A percentile compares a stretch with the other conserved stretches of the same genome.
These are phyloP conservation scores for Geothlypis trichas DNA, from an alignment of 2,113 vertebrate genomes.

Conservation along the genomic window DNA sequence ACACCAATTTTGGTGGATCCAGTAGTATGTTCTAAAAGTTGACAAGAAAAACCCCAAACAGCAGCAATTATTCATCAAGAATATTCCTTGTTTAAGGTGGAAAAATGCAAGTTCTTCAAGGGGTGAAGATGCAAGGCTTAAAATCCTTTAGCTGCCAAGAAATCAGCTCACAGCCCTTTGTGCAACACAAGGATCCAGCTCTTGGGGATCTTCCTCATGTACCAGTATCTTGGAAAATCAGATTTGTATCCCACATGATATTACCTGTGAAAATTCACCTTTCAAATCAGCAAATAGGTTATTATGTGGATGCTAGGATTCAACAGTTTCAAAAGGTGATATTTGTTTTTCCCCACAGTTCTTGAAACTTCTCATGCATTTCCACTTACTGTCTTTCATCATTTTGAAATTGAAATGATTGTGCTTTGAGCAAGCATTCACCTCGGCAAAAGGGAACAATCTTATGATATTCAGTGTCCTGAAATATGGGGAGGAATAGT, in stretches of 20 bases:
- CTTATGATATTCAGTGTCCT: conserved; percentile 40
- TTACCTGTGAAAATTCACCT: background rate
- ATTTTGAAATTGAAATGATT: conserved; percentile 63
- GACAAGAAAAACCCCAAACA: background rate
- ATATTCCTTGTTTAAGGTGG: background rate
- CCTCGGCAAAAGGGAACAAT: conserved; percentile 28
- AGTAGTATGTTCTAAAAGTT: background rate
- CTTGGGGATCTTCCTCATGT: background rate
- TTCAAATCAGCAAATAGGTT: background rate
- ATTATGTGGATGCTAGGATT: background rate
- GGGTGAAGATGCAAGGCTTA: background rate
- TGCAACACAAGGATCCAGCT: background rate
- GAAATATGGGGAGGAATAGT: conserved; percentile 39
- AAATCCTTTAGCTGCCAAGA: background rate
- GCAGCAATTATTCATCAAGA: background rate
- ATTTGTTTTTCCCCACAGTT: background rate
- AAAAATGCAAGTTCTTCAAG: background rate
- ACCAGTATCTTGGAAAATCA: background rate
- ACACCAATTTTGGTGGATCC: background rate
- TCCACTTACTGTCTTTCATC: conserved; percentile 16
- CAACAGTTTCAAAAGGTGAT: conserved; percentile 30
- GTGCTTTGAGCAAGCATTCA: conserved; percentile 53
- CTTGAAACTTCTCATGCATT: conserved; percentile 35
- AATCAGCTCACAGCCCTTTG: background rate
- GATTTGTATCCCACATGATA: background rate